phyloP scores from a whole-genome alignment of 2,113 vertebrate genomes.

The Heterotis niloticus region DNA sequence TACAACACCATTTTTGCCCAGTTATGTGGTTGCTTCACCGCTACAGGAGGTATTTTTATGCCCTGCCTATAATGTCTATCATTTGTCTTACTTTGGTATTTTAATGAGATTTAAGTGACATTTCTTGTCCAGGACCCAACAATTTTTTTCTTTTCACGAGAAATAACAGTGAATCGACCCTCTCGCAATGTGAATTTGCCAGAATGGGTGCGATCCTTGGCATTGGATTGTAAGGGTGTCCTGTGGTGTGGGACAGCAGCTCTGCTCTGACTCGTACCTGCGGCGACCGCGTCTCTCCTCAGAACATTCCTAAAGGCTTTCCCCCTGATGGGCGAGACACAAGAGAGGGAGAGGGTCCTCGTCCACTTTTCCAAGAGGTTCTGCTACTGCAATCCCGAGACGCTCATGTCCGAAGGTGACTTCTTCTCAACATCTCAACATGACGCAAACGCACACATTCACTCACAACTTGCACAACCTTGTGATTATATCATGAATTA shows the following conservation, averaged over 20 bases:
- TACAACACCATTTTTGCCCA: too few species aligned
- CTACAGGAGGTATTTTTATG: too few species aligned
- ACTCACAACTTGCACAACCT: not conserved
- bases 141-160: too few species aligned
- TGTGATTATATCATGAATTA: too few species aligned
- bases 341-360: slow-evolving; percentile 70
- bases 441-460: not conserved
- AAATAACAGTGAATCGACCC: too few species aligned
- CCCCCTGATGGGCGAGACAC: slow-evolving; percentile 74
- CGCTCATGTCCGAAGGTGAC: slow-evolving; percentile 61
- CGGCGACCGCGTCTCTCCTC: slow-evolving; percentile 22
- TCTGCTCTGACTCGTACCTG: not conserved
- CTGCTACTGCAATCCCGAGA: slow-evolving; percentile 67
- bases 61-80: too few species aligned
- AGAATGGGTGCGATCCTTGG: not conserved
- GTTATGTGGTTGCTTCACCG: too few species aligned
- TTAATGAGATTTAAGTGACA: too few species aligned
- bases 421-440: not conserved
- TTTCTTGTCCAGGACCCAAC: too few species aligned
- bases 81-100: too few species aligned
- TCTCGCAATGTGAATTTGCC: not conserved
- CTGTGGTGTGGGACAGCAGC: too few species aligned
- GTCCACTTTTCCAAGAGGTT: slow-evolving; percentile 73
- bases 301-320: slow-evolving; percentile 75
- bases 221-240: not conserved